These are phyloP conservation scores for Drosophila quadrilineata DNA, from an alignment of 1,140 invertebrate genomes.

Conservation along the genomic window DNA sequence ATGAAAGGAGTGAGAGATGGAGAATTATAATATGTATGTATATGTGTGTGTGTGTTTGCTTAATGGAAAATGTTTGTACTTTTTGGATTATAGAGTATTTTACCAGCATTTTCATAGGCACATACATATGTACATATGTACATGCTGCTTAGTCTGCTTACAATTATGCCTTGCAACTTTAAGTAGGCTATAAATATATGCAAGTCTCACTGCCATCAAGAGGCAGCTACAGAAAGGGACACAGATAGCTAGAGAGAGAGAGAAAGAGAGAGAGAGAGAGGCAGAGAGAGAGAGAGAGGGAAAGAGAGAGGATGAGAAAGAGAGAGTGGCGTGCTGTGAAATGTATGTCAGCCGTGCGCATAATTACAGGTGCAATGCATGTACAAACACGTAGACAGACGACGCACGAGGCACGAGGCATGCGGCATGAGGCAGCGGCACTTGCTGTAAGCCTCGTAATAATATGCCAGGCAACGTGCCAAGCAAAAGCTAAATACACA, in stretches of 20 bases:
- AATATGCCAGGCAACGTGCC: constrained; percentile 14
- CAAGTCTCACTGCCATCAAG: too few relatives aligned
- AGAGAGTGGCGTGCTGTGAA: constrained; percentile 25
- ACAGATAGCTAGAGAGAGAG: too few relatives aligned
- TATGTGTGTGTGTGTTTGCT: too few relatives aligned
- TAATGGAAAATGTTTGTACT: too few relatives aligned
- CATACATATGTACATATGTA: too few relatives aligned
- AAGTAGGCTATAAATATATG: constrained; percentile 68
- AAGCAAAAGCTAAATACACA: not conserved
- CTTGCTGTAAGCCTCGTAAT: constrained; percentile 23
- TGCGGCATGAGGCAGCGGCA: not conserved
- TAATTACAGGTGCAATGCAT: constrained; percentile 69
- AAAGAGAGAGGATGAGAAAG: constrained; percentile 15
- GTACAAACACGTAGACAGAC: constrained; percentile 50
- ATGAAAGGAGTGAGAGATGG: too few relatives aligned
- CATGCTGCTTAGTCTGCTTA: constrained; percentile 27
- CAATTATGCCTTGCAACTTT: constrained; percentile 32
- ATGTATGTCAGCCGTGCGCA: constrained; percentile 70
- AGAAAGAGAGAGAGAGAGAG: too few relatives aligned
- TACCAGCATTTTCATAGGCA: too few relatives aligned
- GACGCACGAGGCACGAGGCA: not conserved
- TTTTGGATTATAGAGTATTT: too few relatives aligned
- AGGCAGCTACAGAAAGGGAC: too few relatives aligned
- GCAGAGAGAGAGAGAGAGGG: not conserved
- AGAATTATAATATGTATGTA: too few relatives aligned